Conservation (phyloP, 2,797 vertebrate species). For the Neostethus bicornis region DNA sequence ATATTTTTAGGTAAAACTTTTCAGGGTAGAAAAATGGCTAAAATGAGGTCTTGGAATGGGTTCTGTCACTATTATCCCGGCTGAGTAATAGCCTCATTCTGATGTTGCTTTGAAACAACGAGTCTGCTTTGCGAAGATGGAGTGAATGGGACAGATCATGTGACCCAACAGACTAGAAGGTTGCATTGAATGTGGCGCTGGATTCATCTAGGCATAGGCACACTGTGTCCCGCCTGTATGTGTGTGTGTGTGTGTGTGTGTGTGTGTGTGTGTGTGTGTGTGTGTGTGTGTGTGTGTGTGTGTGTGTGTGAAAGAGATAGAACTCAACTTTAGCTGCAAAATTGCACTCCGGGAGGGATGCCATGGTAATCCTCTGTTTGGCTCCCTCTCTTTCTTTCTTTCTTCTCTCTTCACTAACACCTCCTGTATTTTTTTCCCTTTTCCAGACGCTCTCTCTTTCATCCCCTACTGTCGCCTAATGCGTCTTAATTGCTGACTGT, state of each 20-base stretch:
- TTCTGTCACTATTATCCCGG: neutral
- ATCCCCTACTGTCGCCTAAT: constrained; percentile 12
- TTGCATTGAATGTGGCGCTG: constrained; percentile 46
- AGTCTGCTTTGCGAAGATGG: constrained; percentile 13
- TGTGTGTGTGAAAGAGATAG: constrained; percentile 41
- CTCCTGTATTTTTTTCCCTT: constrained; percentile 31
- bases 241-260: constrained; percentile 21
- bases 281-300: constrained; percentile 21
- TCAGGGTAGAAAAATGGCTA: constrained; percentile 9
- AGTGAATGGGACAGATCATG: constrained; percentile 40
- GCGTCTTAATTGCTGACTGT: constrained; percentile 15
- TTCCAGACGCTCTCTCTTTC: constrained; percentile 18
- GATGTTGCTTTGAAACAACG: constrained; percentile 5
- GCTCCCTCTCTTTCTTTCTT: constrained; percentile 41
- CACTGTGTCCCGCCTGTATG: constrained; percentile 20
- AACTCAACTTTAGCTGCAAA: constrained; percentile 60
- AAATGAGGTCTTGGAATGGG: neutral
- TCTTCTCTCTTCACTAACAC: constrained; percentile 27
- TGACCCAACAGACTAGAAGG: constrained; percentile 40
- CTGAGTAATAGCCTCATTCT: constrained; percentile 9
- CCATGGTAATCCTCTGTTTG: constrained; percentile 72
- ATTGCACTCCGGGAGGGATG: constrained; percentile 68
- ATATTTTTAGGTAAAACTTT: too few species aligned
- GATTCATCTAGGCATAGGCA: constrained; percentile 42
- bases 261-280: constrained; percentile 36